These are phyloP conservation scores for Acanthurus leucopareius DNA, from an alignment of 2,797 vertebrate species.

Conservation along the genomic window DNA sequence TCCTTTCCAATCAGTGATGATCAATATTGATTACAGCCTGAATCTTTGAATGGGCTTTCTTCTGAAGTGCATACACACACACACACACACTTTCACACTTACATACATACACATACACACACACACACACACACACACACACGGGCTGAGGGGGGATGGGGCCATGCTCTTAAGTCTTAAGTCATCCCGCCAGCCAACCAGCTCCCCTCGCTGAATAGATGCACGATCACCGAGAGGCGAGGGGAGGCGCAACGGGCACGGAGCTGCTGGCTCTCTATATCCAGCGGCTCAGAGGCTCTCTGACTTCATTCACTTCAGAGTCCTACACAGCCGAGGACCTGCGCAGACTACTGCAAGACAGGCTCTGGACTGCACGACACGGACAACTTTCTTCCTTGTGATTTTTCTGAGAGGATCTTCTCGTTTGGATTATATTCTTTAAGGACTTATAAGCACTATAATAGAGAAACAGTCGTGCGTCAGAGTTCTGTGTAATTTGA, in stretches of 20 bases:
- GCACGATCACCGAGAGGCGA: constrained; percentile 73
- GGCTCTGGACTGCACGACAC: constrained; percentile 67
- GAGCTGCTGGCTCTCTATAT: constrained; percentile 79
- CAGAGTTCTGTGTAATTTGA: constrained; percentile 1
- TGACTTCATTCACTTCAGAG: constrained; percentile 80
- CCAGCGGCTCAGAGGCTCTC: constrained; percentile 76
- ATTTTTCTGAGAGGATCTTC: constrained; percentile 67
- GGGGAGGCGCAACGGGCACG: constrained; percentile 83
- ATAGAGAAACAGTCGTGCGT: constrained; percentile 26
- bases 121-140: constrained; percentile 9
- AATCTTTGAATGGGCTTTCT: constrained; percentile 61
- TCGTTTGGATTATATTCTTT: constrained; percentile 74
- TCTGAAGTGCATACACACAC: constrained; percentile 11
- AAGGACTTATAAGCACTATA: constrained; percentile 42
- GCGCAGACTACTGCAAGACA: constrained; percentile 64
- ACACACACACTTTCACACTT: constrained; percentile 3
- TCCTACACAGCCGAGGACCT: constrained; percentile 66
- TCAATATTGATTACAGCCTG: constrained; percentile 42
- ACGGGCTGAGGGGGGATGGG: constrained; percentile 39
- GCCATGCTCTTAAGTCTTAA: constrained; percentile 73
- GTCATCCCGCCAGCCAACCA: constrained; percentile 82
- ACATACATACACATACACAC: constrained; percentile 16
- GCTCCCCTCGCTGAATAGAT: constrained; percentile 78
- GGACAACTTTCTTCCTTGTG: constrained; percentile 63
- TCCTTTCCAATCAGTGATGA: constrained; percentile 13